These are phyloP conservation scores for Oncorhynchus tshawytscha DNA, from an alignment of 2,113 vertebrate species.

Conservation along the genomic window DNA sequence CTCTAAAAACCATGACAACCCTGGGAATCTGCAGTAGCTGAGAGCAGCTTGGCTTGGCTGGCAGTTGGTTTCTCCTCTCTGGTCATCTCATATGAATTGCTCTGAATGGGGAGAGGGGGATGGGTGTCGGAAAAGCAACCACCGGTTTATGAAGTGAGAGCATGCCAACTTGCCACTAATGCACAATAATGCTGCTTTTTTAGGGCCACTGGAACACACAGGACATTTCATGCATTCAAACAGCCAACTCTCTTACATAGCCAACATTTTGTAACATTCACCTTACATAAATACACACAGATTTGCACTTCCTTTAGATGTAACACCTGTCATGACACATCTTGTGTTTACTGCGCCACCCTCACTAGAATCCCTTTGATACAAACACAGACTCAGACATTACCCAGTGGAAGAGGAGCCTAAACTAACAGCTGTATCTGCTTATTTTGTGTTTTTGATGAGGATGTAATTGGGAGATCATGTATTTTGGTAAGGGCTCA, in stretches of 20 bases:
- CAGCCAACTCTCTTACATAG: slow-evolving; percentile 39
- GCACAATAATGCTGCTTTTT: slow-evolving; percentile 48
- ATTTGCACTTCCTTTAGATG: too few relatives aligned
- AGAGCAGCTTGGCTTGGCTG: slow-evolving; percentile 49
- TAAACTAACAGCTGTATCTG: background rate
- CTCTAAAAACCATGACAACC: slow-evolving; percentile 59
- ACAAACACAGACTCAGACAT: background rate
- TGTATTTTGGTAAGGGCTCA: too few relatives aligned
- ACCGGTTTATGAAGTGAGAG: slow-evolving; percentile 60
- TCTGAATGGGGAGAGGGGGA: slow-evolving; percentile 23
- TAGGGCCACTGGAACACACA: slow-evolving; percentile 22
- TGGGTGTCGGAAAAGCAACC: slow-evolving; percentile 55
- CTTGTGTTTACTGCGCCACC: background rate
- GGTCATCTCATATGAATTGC: slow-evolving; percentile 42
- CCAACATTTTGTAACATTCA: background rate
- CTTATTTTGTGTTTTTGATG: background rate
- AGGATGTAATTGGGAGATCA: slow-evolving; percentile 43
- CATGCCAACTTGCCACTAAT: slow-evolving; percentile 63
- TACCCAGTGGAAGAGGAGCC: background rate
- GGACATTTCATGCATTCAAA: slow-evolving; percentile 30
- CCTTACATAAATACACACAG: background rate
- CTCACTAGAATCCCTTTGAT: background rate
- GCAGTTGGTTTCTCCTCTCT: slow-evolving; percentile 19
- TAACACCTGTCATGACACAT: background rate
- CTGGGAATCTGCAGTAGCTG: slow-evolving; percentile 65